Percentiles rank a stretch among this genome's conserved stretches.
Evolutionary conservation across 2,113 vertebrate genomes (phyloP).

Genomic region (Dasypus novemcinctus): DNA sequence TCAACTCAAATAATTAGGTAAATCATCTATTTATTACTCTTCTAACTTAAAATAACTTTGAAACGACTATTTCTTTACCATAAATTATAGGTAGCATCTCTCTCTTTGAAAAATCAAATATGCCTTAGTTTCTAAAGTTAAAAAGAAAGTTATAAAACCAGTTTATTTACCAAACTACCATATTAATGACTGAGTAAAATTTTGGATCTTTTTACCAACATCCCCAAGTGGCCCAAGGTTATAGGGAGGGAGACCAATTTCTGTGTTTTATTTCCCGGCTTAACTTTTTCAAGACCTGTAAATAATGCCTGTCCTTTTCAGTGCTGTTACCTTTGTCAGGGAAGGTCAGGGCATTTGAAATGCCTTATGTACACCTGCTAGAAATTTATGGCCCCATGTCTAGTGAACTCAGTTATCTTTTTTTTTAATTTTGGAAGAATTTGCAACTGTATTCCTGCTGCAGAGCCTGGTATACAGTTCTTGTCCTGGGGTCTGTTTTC

Average conservation of each 20-base stretch:
- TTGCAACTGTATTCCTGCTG: not conserved
- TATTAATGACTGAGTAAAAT: slow-evolving; percentile 1
- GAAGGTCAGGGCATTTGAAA: slow-evolving; percentile 85
- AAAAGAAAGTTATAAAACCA: slow-evolving; percentile 45
- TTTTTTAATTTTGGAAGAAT: not conserved
- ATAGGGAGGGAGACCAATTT: slow-evolving; percentile 34
- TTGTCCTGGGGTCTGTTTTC: not conserved
- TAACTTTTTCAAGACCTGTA: slow-evolving; percentile 91
- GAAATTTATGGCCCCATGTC: slow-evolving; percentile 83
- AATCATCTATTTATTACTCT: not conserved
- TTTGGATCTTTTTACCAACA: slow-evolving; percentile 53
- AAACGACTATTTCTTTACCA: not conserved
- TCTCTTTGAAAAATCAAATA: slow-evolving; percentile 17
- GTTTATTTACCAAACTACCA: slow-evolving; percentile 41
- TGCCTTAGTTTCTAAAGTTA: slow-evolving; percentile 68
- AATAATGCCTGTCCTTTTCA: slow-evolving; percentile 82
- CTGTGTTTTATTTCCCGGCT: slow-evolving; percentile 69
- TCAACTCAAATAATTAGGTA: not conserved
- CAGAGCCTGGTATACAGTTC: not conserved
- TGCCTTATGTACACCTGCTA: slow-evolving; percentile 83
- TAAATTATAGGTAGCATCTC: not conserved
- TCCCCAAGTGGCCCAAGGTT: slow-evolving; percentile 4
- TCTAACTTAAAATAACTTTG: not conserved
- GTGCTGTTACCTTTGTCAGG: slow-evolving; percentile 83
- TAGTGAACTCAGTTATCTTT: not conserved